A percentile compares a stretch with the other conserved stretches of the same genome.
Conservation (phyloP, 2,113 vertebrate species). For the Sterrhoptilus dennistouni region DNA sequence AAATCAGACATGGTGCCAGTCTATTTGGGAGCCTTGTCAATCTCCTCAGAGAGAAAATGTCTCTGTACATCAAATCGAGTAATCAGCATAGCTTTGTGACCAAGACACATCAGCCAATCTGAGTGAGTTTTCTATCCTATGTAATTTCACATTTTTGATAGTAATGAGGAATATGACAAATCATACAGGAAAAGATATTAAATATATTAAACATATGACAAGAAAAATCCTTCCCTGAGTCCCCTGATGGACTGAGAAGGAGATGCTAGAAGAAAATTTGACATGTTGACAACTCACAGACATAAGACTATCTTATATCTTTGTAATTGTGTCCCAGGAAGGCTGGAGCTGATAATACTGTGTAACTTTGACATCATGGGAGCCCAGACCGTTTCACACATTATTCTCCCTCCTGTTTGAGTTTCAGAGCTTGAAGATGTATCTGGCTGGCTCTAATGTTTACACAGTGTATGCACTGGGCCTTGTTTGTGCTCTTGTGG, state of each 20-base stretch:
- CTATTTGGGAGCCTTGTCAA: background rate
- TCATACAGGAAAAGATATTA: background rate
- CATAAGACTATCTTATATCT: background rate
- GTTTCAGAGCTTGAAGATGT: background rate
- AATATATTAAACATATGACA: background rate
- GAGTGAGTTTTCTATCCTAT: background rate
- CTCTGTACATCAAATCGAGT: background rate
- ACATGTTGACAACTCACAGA: background rate
- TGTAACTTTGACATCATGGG: background rate
- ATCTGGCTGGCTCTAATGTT: background rate
- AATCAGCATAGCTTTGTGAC: background rate
- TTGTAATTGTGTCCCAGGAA: background rate
- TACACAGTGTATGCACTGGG: background rate
- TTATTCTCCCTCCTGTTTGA: background rate
- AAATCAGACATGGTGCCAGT: background rate
- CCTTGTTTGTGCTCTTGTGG: fast-evolving
- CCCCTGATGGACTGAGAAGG: background rate
- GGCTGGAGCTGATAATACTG: background rate
- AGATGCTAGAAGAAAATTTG: background rate
- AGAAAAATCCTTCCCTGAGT: background rate
- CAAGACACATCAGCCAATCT: background rate
- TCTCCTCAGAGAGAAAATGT: background rate
- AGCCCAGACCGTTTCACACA: fast-evolving
- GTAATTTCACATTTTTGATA: background rate
- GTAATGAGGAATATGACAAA: background rate